Base-by-base conservation (phyloP, 2,888 invertebrate species). In the Drosophila conformis region DNA sequence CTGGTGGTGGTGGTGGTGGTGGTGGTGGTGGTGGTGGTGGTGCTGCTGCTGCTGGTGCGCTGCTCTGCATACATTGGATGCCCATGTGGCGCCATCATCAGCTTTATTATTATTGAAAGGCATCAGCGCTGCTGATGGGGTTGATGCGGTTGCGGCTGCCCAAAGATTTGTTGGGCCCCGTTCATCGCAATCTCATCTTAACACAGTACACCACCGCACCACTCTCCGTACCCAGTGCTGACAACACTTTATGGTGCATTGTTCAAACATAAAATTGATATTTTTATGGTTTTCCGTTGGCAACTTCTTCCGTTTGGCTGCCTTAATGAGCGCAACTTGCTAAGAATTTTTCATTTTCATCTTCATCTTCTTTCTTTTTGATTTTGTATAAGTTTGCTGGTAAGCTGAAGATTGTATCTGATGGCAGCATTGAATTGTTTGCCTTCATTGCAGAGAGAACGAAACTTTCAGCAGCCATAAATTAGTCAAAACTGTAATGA, bases 201-300 rank as follows among this genome's bases (percentile, higher is more conserved):
- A 53, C 58, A 52, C 53, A 68, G 52, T 21, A 13, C 51, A 18
- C 40, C 27, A 31, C 13, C 29, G 13, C 36, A 33, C 31, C 57
- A 38, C 33, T 7, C n/a, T 29, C 8, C 27, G 25, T 13, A 1
- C 8, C 2, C 52, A 11, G 11, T 29, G 29, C 42, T 51, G 46
- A 60, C 68, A 61, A 57, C 78, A 82, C 67, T 82, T 80, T 82
- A 66, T 76, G 67, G 67, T 60, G 83, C 80, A 83, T 80, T 80
- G 80, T 82, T 82, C 76, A 82, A 80, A 80, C 76, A 82, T 80
- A 82, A 80, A 80, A 82, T 80, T 83, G 80, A 80, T 80, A 82
- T 76, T 82, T 80, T 80, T 80, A 82, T 80, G 72, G 60, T 57
- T 71, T 64, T 61, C 52, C 56, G 72, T 60, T 73, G 69, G 66